These are phyloP conservation scores for Philhelius pedissequus DNA, from an alignment of 2,888 invertebrate genomes.

Conservation along the genomic window DNA sequence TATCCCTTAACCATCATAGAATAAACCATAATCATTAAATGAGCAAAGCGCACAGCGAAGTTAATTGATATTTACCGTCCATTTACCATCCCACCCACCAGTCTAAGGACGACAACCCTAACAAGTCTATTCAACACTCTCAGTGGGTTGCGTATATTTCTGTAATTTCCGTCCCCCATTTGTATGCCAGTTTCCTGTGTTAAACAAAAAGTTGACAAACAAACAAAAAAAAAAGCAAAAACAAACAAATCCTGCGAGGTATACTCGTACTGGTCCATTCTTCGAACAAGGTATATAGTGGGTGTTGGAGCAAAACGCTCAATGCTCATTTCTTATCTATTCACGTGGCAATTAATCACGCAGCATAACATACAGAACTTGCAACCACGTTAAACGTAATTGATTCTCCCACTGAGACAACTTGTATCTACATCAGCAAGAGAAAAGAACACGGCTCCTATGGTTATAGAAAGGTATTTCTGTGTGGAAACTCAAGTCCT, in stretches of 20 bases:
- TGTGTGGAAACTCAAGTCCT: conserved; percentile 11
- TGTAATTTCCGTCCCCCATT: conserved; percentile 30
- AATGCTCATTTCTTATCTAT: conserved; percentile 60
- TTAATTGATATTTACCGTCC: conserved; percentile 43
- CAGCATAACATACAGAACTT: conserved; percentile 50
- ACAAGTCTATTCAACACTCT: conserved; percentile 35
- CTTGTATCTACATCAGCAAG: conserved; percentile 10
- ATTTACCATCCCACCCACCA: conserved; percentile 1
- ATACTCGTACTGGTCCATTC: not conserved
- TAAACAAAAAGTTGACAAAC: conserved; percentile 17
- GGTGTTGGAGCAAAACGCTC: conserved; percentile 1
- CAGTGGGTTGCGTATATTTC: conserved; percentile 6
- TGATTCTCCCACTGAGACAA: conserved; percentile 62
- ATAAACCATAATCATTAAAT: conserved; percentile 17
- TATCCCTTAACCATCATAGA: not conserved
- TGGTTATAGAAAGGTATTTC: not conserved
- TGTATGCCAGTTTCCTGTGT: conserved; percentile 4
- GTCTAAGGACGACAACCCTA: not conserved
- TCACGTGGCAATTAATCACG: conserved; percentile 65
- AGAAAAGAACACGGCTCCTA: not conserved
- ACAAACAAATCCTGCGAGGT: not conserved
- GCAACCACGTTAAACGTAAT: conserved; percentile 64
- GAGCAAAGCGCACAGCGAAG: not conserved
- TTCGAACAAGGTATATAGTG: not conserved
- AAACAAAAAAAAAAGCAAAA: not conserved